A percentile compares a stretch with the other conserved stretches of the same genome.
Conservation (phyloP, 2,888 invertebrate genomes). For the Cantharis rustica region DNA sequence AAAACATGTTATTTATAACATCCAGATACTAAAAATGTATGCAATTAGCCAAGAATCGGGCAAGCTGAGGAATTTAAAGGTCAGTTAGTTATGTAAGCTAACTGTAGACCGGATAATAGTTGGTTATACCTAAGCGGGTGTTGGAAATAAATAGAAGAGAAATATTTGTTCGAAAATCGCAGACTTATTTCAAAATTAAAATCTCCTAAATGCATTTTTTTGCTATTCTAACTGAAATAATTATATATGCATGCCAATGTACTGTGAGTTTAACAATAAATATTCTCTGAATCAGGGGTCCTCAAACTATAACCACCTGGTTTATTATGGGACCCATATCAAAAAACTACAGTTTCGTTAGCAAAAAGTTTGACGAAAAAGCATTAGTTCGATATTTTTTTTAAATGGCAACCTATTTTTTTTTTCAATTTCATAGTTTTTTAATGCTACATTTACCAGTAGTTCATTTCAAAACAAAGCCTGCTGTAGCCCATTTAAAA, state of each 20-base stretch:
- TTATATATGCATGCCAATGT: neutral
- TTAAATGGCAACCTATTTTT: too few species aligned
- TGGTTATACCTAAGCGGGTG: constrained; percentile 1
- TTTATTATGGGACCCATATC: too few species aligned
- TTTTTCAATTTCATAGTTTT: too few species aligned
- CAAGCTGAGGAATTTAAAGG: constrained; percentile 12
- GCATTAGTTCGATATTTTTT: too few species aligned
- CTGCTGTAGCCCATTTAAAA: too few species aligned
- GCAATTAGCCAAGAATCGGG: constrained; percentile 15
- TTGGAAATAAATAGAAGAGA: neutral
- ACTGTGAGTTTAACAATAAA: neutral
- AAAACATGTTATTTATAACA: constrained; percentile 20
- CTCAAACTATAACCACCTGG: neutral
- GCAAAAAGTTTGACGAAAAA: too few species aligned
- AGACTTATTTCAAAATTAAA: neutral
- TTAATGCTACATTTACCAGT: too few species aligned
- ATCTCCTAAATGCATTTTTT: neutral
- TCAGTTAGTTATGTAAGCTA: constrained; percentile 15
- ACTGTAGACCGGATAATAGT: constrained; percentile 3
- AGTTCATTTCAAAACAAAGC: too few species aligned
- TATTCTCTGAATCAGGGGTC: neutral
- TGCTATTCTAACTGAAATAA: too few species aligned
- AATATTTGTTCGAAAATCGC: neutral
- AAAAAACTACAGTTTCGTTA: too few species aligned
- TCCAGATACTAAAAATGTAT: constrained; percentile 10